Evolutionary conservation across 2,888 invertebrate genomes (phyloP).

Genomic region (Caenorhabditis sp.): DNA sequence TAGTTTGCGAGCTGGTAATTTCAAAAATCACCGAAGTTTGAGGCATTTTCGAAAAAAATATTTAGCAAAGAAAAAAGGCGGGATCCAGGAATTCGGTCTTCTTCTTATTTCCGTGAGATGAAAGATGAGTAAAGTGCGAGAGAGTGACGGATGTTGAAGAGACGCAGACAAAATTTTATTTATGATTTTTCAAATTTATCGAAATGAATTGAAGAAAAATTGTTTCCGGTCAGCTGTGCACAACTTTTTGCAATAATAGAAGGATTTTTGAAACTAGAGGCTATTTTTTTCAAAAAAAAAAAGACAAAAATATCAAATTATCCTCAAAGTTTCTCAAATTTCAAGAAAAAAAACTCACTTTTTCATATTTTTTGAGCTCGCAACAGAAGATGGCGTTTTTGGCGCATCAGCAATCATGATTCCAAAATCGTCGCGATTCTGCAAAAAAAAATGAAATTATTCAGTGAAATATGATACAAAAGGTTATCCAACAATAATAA

Average conservation of each 20-base stretch:
- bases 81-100: too few species aligned
- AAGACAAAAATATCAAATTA: not conserved
- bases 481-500: too few species aligned
- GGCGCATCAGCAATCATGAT: slow-evolving; percentile 41
- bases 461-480: not conserved
- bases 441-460: slow-evolving; percentile 5
- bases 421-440: slow-evolving; percentile 49
- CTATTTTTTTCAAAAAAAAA: too few species aligned
- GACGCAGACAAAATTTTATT: not conserved
- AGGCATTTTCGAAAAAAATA: slow-evolving; percentile 17
- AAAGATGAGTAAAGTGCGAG: not conserved
- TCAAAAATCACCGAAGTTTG: slow-evolving; percentile 40
- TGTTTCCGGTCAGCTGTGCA: not conserved
- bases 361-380: slow-evolving; percentile 24
- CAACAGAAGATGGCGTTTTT: slow-evolving; percentile 10
- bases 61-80: not conserved
- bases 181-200: not conserved
- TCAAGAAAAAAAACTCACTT: not conserved
- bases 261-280: too few species aligned
- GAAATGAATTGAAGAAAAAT: not conserved
- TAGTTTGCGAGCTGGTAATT: slow-evolving; percentile 31
- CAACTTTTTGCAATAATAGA: too few species aligned
- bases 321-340: not conserved
- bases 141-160: not conserved
- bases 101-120: not conserved